These are phyloP conservation scores for Calvadosia cruxmelitensis DNA, from an alignment of 30 jellyfish, hydroid and myxozoan species.

Conservation along the genomic window DNA sequence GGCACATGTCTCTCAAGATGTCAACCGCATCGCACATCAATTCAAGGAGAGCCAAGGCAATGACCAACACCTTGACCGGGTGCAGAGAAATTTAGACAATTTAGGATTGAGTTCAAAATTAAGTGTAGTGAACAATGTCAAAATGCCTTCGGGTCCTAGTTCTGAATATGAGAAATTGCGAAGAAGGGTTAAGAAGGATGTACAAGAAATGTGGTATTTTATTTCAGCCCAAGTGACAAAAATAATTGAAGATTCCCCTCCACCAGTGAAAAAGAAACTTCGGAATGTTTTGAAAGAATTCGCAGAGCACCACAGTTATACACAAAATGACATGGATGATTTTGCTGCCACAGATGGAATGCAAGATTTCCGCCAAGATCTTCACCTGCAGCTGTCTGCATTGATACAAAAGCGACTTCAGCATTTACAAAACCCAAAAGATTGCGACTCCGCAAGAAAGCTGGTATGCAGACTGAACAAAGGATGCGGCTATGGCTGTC, in stretches of 20 bases:
- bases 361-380: constrained; percentile 13
- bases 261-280: constrained; percentile 12
- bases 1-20: constrained; percentile 29
- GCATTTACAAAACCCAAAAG: constrained; percentile 67
- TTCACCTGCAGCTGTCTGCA: constrained; percentile 23
- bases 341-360: constrained; percentile 43
- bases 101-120: neutral
- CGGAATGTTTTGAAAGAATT: constrained; percentile 20
- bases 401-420: constrained; percentile 53
- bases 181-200: constrained; percentile 41
- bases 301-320: constrained; percentile 28
- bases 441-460: constrained; percentile 52
- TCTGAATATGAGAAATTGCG: constrained; percentile 41
- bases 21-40: neutral
- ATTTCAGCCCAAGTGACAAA: constrained; percentile 23
- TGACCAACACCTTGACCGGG: neutral
- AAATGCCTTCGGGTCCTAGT: constrained; percentile 33
- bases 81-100: neutral
- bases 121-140: neutral
- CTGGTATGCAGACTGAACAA: constrained; percentile 75
- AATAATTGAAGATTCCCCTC: constrained; percentile 25
- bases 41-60: neutral
- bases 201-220: constrained; percentile 71
- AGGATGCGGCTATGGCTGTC: constrained; percentile 98
- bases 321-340: constrained; percentile 62